A percentile compares a stretch with the other conserved stretches of the same genome.
phyloP scores from a whole-genome alignment of 2,797 vertebrate genomes.

The Leptoclinus maculatus region DNA sequence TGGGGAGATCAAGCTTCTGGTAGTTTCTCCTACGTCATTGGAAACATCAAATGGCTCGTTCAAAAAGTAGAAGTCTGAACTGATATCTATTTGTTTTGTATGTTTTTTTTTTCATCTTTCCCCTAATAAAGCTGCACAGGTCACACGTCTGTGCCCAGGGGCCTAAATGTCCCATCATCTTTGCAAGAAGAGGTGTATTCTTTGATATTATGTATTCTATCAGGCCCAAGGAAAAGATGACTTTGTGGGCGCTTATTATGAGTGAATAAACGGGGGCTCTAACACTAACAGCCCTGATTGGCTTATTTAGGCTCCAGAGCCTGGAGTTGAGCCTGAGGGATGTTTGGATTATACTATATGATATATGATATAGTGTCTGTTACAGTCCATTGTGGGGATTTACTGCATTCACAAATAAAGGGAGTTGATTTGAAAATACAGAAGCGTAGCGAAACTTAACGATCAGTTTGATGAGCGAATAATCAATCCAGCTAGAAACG shows the following conservation, averaged over 20 bases:
- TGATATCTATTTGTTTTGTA: background rate
- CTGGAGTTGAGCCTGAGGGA: background rate
- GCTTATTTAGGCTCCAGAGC: slow-evolving; percentile 8
- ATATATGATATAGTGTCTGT: too few species aligned
- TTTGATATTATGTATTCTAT: background rate
- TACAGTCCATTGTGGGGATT: background rate
- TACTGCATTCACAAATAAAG: background rate
- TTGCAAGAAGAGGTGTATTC: background rate
- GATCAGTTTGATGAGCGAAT: background rate
- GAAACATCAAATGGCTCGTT: slow-evolving; percentile 4
- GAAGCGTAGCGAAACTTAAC: background rate
- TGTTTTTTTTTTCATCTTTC: background rate
- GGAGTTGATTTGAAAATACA: background rate
- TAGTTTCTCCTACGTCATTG: background rate
- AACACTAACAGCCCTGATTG: background rate
- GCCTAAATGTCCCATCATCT: background rate
- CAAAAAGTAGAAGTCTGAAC: background rate
- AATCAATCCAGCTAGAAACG: too few species aligned
- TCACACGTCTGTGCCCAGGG: background rate
- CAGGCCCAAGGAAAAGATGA: background rate
- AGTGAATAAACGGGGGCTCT: slow-evolving; percentile 5
- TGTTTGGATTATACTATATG: background rate
- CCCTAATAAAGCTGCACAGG: background rate
- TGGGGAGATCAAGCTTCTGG: background rate
- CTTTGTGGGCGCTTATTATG: slow-evolving; percentile 4